These are phyloP conservation scores for Nymphicus hollandicus DNA, from an alignment of 2,113 vertebrate genomes.

Conservation along the genomic window DNA sequence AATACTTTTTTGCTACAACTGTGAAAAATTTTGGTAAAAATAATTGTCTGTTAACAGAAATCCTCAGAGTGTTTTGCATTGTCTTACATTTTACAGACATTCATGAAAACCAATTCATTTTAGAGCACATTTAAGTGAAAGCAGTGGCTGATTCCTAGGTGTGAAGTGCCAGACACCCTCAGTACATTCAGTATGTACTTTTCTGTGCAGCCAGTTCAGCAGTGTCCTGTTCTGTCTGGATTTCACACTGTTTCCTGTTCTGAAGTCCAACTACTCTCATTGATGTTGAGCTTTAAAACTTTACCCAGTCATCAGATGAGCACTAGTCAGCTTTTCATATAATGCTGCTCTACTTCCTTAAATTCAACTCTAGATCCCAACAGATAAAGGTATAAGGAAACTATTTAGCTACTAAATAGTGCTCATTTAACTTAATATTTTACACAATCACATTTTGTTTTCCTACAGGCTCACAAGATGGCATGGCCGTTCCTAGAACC, in stretches of 20 bases:
- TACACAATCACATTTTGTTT: not conserved
- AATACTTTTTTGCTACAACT: not conserved
- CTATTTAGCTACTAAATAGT: not conserved
- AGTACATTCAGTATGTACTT: not conserved
- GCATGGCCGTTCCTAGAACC: constrained; percentile 98
- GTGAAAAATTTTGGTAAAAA: not conserved
- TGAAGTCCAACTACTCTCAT: not conserved
- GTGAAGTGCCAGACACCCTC: not conserved
- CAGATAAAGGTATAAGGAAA: not conserved
- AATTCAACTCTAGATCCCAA: not conserved
- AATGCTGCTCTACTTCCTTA: not conserved
- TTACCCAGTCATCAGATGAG: not conserved
- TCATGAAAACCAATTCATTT: not conserved
- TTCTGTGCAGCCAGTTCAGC: not conserved
- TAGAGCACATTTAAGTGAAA: not conserved
- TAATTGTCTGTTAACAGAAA: not conserved
- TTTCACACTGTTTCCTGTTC: not conserved
- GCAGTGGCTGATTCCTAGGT: not conserved
- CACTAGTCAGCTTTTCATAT: not conserved
- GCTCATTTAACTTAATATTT: not conserved
- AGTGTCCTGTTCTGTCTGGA: not conserved
- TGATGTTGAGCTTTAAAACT: not conserved
- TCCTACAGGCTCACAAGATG: constrained; percentile 92
- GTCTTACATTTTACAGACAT: not conserved
- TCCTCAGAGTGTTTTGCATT: not conserved